Evolutionary conservation across 2,797 vertebrate species (phyloP).

Genomic region (Mormyrops attenuatus): DNA sequence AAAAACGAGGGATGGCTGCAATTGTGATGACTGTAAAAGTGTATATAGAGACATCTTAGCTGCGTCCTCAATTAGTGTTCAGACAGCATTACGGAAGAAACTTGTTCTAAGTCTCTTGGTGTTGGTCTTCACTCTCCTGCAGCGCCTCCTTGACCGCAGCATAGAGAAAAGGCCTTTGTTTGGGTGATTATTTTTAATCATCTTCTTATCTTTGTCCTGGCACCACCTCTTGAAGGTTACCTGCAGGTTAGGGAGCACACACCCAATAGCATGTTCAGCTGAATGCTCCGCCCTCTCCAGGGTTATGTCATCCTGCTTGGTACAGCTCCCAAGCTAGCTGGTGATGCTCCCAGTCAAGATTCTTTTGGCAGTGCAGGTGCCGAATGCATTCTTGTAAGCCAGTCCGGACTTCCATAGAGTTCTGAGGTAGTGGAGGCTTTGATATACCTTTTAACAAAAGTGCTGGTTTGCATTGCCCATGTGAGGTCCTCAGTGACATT

Average conservation of each 20-base stretch:
- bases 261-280: neutral
- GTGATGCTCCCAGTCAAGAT: neutral
- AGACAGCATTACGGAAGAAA: neutral
- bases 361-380: neutral
- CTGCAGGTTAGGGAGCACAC: neutral
- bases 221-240: neutral
- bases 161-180: neutral
- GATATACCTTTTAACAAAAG: neutral
- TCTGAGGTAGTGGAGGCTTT: constrained; percentile 13
- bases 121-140: neutral
- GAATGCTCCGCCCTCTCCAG: neutral
- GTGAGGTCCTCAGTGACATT: constrained; percentile 14
- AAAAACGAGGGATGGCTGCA: neutral
- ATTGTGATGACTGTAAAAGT: neutral
- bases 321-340: neutral
- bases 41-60: neutral
- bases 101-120: neutral
- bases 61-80: neutral
- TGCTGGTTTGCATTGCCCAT: neutral
- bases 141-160: neutral
- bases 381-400: neutral
- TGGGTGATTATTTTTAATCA: neutral
- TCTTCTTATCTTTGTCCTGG: neutral
- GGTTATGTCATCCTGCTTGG: neutral
- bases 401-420: neutral